Evolutionary conservation across 1,140 invertebrate genomes (phyloP), one percentile per base, ranked within the genome.

Genomic region (Protaetia brevitarsis): DNA sequence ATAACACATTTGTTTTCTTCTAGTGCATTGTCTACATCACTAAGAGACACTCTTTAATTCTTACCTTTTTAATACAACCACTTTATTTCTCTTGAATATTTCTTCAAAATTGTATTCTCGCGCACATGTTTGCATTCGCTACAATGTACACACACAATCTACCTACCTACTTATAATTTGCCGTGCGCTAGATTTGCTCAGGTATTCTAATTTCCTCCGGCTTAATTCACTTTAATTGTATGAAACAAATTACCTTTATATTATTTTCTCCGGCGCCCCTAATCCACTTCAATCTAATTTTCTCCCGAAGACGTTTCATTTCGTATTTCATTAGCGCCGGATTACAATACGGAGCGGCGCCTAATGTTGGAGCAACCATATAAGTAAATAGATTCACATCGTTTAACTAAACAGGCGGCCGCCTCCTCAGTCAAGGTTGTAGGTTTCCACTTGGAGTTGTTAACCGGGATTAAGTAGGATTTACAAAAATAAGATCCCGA

Each of bases 301-400:
- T 51, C 41, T 51, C 41, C 19, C 41, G 41, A 51, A 51, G 41
- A 51, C 41, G 41, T 51, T 51, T 51, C 41, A 51, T 51, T 51
- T 51, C 41, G 41, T 51, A 51, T 51, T 51, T 51, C 41, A 51
- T 51, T 51, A 51, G 41, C 41, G 41, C 19, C 41, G 41, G 41
- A 51, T 51, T 51, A 51, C 41, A 51, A 51, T 51, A 51, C 41
- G 41, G 16, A 51, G 26, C 41, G 41, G 19, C n/a, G 41, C 13
- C 8, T 16, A 23, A 51, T 23, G 19, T 45, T 19, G 16, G 21
- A 3, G 19, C 19, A 51, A 59, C 57, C 57, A 31, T 59, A 59
- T 19, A 31, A 59, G 57, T 29, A 59, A 59, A 59, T 59, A 59
- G 57, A 59, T 59, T 59, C 57, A 27, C 26, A 27, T 31, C 57